Evolutionary conservation across 2,797 vertebrate species (phyloP), one percentile per base, ranked within the genome.

Genomic region (Clarias platycephalus): DNA sequence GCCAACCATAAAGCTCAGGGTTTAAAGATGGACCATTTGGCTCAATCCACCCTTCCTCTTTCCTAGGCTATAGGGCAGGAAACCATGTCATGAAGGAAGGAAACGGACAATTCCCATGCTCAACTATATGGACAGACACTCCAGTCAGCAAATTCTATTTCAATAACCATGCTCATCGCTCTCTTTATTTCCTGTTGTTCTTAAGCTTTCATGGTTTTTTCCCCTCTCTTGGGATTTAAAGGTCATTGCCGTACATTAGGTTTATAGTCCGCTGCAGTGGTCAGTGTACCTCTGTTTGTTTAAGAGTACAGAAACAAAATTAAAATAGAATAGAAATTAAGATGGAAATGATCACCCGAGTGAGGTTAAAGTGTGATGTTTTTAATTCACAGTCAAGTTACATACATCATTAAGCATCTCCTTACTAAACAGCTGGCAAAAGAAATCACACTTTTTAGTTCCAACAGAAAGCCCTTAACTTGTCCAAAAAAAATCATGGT

Each of bases 21-120:
- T 80, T 81, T 40, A 67, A 78, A 63, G 74, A 86, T 57, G 87
- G 63, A 49, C 28, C 63, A 62, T 63, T 71, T 55, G 40, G 71
- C 24, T 75, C 12, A 86, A 72, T 87, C 67, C 87, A 84, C 77
- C 58, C 76, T 88, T 89, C 85, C 87, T 85, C 18, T 58, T 81
- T 85, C 18, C 49, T 81, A 72, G 66, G 71, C 67, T 70, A 26
- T n/a, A 28, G 76, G 80, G 77, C 86, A 88, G 84, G 80, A 87
- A 88, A 87, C 40, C 79, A 85, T 81, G 78, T 84, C 81, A 87
- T 77, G 53, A 81, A 83, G 86, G 87, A 89, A 86, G 88, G 75
- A 83, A 81, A 87, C 77, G 81, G 60, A 72, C 77, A 83, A 78
- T 84, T 87, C 74, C 84, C 84, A 84, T 57, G 63, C 77, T 84